Base-by-base conservation (phyloP, 2,888 invertebrate species). In the Nomada ferruginata region DNA sequence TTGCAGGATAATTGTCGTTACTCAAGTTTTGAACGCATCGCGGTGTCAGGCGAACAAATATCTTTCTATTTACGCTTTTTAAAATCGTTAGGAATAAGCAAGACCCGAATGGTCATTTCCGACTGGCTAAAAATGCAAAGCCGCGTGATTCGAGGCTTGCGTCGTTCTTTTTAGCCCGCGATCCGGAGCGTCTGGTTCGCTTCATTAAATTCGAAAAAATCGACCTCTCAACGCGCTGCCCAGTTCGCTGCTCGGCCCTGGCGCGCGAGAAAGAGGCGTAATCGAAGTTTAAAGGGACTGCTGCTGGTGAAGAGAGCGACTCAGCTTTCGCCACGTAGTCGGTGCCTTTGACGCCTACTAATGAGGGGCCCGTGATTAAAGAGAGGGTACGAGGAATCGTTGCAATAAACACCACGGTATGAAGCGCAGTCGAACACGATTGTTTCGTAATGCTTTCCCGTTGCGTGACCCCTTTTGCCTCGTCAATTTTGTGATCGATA, bases 291-390 rank as follows among this genome's bases (percentile, higher is more conserved):
- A 87, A 86, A 88, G 86, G 84, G 84, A 80, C 29, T 79, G 23
- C 26, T 50, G 47, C 50, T 73, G 80, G 47, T 60, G 79, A 85
- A 85, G 85, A 83, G 79, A 81, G 65, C 71, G 81, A 71, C 61
- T 81, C 82, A 55, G 79, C 88, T 85, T 77, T 79, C 85, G 85
- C 74, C 76, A 63, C 88, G 80, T 85, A 76, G 83, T 89, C 89
- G 90, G 89, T 84, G 79, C 89, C 88, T 87, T 90, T 90, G 90
- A 90, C 90, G 89, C 88, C 88, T 90, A 89, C 90, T 90, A 90
- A 90, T 90, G 91, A 91, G 89, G 82, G 85, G 85, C 84, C 84
- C 76, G 85, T 86, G 89, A 90, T 90, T 89, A 90, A 90, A 20
- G 85, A 84, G 87, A 82, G 66, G 74, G 64, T 76, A 55, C 53